phyloP scores from a whole-genome alignment of 1,140 invertebrate genomes.

The Drosophila pallidifrons region DNA sequence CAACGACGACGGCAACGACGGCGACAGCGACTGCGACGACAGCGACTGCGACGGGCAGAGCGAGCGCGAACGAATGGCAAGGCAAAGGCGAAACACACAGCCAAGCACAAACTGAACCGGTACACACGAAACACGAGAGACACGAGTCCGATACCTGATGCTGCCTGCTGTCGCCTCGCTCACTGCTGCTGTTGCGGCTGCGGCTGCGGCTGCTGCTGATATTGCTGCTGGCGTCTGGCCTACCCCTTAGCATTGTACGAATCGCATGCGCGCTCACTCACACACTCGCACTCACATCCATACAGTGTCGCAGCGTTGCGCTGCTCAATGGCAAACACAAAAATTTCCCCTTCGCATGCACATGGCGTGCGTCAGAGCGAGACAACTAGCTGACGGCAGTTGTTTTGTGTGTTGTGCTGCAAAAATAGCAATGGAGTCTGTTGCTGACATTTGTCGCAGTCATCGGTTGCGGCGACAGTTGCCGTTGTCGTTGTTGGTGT shows the following conservation, averaged over 20 bases:
- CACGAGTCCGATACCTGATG: slow-evolving; percentile 48
- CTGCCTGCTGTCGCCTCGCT: slow-evolving; percentile 27
- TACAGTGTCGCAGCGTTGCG: slow-evolving; percentile 11
- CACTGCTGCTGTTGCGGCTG: not conserved
- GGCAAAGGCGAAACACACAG: slow-evolving; percentile 46
- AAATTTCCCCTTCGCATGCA: slow-evolving; percentile 47
- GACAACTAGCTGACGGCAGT: slow-evolving; percentile 45
- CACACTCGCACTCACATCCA: slow-evolving; percentile 19
- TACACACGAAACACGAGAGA: slow-evolving; percentile 28
- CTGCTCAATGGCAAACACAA: slow-evolving; percentile 53
- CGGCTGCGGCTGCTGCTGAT: not conserved
- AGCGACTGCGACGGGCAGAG: slow-evolving; percentile 17
- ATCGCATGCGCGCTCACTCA: slow-evolving; percentile 68
- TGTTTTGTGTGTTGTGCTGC: slow-evolving; percentile 15
- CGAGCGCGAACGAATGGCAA: slow-evolving; percentile 61
- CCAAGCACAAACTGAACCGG: slow-evolving; percentile 53
- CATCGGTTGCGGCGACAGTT: slow-evolving; percentile 55
- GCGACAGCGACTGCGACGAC: slow-evolving; percentile 43
- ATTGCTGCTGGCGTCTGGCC: slow-evolving; percentile 12
- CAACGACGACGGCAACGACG: slow-evolving; percentile 44
- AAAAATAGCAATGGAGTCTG: slow-evolving; percentile 81
- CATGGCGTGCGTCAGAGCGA: slow-evolving; percentile 33
- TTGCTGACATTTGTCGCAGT: slow-evolving; percentile 75
- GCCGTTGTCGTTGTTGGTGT: slow-evolving; percentile 31
- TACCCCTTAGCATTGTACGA: slow-evolving; percentile 51